Percentiles rank a stretch among this genome's conserved stretches.
These are phyloP conservation scores for Manis crassicaudata DNA, from an alignment of 2,797 vertebrate genomes.

Conservation along the genomic window DNA sequence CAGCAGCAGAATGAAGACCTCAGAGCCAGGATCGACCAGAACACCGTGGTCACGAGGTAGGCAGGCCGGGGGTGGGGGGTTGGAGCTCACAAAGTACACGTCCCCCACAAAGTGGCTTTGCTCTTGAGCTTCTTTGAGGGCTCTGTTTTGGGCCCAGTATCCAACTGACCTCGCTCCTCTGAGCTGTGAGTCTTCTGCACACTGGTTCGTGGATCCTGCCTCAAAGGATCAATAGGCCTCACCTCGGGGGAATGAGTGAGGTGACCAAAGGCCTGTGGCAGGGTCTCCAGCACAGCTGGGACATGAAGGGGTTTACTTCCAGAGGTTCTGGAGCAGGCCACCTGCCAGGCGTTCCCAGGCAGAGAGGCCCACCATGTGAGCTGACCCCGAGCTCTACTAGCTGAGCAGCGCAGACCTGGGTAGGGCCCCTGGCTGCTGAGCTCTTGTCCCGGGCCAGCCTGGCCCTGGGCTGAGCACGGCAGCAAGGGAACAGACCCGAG, in stretches of 20 bases:
- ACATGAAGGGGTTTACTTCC: neutral
- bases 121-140: neutral
- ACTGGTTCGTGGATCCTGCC: neutral
- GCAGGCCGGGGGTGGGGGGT: neutral
- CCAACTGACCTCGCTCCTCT: neutral
- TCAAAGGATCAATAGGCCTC: fast-evolving
- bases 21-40: constrained; percentile 94
- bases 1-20: constrained; percentile 99
- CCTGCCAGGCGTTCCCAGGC: neutral
- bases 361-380: neutral
- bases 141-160: neutral
- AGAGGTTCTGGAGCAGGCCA: neutral
- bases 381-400: fast-evolving
- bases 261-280: fast-evolving
- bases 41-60: constrained; percentile 94
- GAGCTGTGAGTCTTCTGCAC: neutral
- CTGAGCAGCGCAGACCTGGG: neutral
- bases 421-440: neutral
- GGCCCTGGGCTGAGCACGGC: no score
- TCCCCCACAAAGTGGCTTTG: neutral
- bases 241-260: neutral
- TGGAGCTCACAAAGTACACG: fast-evolving
- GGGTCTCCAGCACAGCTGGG: neutral
- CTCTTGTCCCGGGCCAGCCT: neutral
- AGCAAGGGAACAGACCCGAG: neutral